These are phyloP conservation scores for Sardinella longiceps DNA, from an alignment of 2,797 vertebrate genomes.

Conservation along the genomic window DNA sequence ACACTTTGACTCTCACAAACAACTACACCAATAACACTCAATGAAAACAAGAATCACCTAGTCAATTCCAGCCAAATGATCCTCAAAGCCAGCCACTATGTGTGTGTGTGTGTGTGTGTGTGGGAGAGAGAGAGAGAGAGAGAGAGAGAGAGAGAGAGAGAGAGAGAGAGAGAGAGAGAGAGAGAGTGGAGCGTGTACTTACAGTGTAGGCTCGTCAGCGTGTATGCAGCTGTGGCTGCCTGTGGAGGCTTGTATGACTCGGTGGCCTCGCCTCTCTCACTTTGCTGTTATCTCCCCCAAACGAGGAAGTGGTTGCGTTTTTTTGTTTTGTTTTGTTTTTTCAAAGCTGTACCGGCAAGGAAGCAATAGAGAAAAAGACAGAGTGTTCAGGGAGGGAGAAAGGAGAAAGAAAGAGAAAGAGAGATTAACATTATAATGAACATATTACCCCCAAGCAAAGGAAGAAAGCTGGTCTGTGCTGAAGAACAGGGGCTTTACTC, in stretches of 20 bases:
- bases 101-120: not conserved
- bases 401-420: not conserved
- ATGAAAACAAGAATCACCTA: not conserved
- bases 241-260: not conserved
- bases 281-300: conserved; percentile 15
- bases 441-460: not conserved
- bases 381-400: not conserved
- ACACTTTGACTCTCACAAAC: not conserved
- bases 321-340: not conserved
- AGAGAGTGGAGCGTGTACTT: conserved; percentile 59
- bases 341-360: not conserved
- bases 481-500: not conserved
- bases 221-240: not conserved
- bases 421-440: too few relatives aligned
- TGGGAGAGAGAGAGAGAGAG: not conserved
- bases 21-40: not conserved
- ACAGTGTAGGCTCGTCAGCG: conserved; percentile 45
- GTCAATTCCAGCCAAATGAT: not conserved
- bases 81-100: not conserved
- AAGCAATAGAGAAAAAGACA: not conserved
- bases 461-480: not conserved
- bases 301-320: conserved; percentile 16
- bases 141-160: not conserved
- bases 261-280: not conserved
- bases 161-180: not conserved